Evolutionary conservation across 2,113 vertebrate genomes (phyloP).

Genomic region (Pteropus alecto): DNA sequence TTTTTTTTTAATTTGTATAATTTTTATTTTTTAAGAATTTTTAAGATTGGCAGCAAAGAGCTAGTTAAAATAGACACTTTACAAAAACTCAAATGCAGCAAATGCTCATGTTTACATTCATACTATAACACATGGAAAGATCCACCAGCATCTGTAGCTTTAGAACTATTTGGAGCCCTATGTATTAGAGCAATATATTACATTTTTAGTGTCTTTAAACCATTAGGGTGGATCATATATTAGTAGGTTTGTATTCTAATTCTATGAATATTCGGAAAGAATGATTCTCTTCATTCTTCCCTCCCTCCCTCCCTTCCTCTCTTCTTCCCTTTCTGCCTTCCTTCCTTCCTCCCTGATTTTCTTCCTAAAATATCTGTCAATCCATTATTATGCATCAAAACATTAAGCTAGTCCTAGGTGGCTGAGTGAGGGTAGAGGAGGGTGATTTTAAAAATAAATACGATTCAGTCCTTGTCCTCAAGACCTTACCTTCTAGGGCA

Average conservation of each 20-base stretch:
- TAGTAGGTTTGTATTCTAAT: neutral
- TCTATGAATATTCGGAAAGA: neutral
- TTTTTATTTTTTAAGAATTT: neutral
- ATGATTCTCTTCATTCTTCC: neutral
- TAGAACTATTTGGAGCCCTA: neutral
- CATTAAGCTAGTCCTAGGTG: neutral
- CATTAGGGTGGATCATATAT: neutral
- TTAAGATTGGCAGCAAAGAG: neutral
- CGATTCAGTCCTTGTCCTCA: neutral
- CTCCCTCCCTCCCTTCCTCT: neutral
- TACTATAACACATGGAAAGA: neutral
- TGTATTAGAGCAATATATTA: neutral
- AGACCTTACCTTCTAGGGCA: neutral
- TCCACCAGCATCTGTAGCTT: neutral
- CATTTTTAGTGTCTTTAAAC: neutral
- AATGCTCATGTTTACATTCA: neutral
- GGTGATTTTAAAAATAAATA: neutral
- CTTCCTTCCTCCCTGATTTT: neutral
- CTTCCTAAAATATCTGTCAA: neutral
- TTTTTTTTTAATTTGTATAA: neutral
- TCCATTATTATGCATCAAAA: neutral
- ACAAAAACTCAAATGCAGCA: neutral
- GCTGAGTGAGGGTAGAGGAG: neutral
- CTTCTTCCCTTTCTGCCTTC: neutral
- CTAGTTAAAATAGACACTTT: conserved; percentile 27